A percentile compares a stretch with the other conserved stretches of the same genome.
phyloP scores from a whole-genome alignment of 2,888 invertebrate species.

The Drosophila paucipuncta region DNA sequence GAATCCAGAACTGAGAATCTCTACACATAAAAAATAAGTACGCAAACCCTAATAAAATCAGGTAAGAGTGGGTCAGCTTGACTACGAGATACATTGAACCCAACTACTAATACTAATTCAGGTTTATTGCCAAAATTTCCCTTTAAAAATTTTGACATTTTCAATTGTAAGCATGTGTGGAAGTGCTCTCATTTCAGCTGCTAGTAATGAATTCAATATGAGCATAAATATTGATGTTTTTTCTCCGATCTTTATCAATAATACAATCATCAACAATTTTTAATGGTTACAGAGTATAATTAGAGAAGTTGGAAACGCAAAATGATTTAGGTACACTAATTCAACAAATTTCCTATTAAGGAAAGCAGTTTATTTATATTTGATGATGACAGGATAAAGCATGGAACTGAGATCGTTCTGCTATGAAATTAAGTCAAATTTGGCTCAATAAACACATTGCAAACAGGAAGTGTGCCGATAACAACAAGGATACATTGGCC shows the following conservation, averaged over 20 bases:
- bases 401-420: background rate
- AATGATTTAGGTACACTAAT: background rate
- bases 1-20: background rate
- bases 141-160: background rate
- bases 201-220: background rate
- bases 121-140: background rate
- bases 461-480: background rate
- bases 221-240: background rate
- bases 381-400: background rate
- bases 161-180: background rate
- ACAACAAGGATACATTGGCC: background rate
- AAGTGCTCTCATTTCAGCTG: background rate
- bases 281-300: background rate
- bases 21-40: background rate
- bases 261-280: background rate
- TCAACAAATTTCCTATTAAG: background rate
- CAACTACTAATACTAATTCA: background rate
- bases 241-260: background rate
- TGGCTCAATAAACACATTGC: constrained; percentile 1
- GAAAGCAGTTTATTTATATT: background rate
- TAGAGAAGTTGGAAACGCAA: background rate
- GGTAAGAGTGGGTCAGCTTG: no score
- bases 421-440: background rate
- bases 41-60: background rate
- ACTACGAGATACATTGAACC: background rate